These are phyloP conservation scores for Syndactyla subalaris DNA, from an alignment of 2,797 vertebrate genomes.

Conservation along the genomic window DNA sequence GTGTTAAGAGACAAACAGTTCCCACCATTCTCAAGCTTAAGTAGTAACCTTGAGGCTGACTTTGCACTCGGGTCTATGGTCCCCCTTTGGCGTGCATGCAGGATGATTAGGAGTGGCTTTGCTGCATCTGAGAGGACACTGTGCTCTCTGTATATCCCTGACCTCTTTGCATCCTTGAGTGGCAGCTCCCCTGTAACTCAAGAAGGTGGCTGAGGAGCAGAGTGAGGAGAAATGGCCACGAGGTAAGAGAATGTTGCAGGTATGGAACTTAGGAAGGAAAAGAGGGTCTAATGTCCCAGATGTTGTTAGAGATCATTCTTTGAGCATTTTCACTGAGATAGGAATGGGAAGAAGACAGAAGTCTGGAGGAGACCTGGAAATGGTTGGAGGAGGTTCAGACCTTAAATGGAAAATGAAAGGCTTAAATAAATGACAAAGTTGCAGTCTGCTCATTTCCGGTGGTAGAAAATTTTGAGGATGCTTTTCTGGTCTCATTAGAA, in stretches of 20 bases:
- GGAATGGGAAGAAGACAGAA: not conserved
- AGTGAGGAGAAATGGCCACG: not conserved
- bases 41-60: not conserved
- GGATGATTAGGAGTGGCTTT: not conserved
- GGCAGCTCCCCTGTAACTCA: not conserved
- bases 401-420: not conserved
- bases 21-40: not conserved
- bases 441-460: accelerated
- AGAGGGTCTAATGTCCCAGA: not conserved
- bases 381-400: not conserved
- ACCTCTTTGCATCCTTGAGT: not conserved
- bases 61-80: not conserved
- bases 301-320: not conserved
- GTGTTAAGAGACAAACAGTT: not conserved
- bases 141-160: not conserved
- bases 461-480: not conserved
- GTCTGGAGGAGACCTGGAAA: not conserved
- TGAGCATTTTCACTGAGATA: not conserved
- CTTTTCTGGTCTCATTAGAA: not conserved
- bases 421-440: not conserved
- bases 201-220: not conserved
- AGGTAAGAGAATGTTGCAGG: not conserved
- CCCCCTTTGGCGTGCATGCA: not conserved
- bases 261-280: not conserved
- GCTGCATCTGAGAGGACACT: not conserved